Conservation (phyloP, 1,140 invertebrate genomes). For the Notospermus geniculatus region DNA sequence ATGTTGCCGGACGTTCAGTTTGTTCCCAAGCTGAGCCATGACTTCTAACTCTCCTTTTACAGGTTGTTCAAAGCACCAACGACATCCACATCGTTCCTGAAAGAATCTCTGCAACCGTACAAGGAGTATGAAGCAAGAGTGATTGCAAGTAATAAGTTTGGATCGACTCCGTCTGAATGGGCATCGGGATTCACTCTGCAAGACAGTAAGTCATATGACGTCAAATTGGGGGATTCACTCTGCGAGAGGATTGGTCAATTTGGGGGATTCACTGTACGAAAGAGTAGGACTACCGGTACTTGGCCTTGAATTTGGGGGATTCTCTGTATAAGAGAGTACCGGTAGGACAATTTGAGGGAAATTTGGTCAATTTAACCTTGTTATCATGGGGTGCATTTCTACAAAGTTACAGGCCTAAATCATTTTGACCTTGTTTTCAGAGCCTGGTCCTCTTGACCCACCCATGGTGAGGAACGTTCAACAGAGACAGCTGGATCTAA, state of each 20-base stretch:
- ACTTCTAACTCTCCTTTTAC: conserved; percentile 20
- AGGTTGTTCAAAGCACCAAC: conserved; percentile 48
- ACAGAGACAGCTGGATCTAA: conserved; percentile 34
- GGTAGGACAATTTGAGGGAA: too few relatives aligned
- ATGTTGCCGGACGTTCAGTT: too few relatives aligned
- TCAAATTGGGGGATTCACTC: too few relatives aligned
- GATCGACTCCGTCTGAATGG: conserved; percentile 45
- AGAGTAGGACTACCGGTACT: too few relatives aligned
- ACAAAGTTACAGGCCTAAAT: too few relatives aligned
- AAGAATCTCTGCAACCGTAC: conserved; percentile 37
- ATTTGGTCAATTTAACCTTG: too few relatives aligned
- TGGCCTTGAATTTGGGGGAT: too few relatives aligned
- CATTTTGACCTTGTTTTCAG: conserved; percentile 19
- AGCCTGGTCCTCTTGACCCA: conserved; percentile 35
- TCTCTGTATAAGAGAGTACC: too few relatives aligned
- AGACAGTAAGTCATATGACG: conserved; percentile 53
- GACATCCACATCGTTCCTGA: conserved; percentile 38
- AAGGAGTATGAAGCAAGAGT: conserved; percentile 50
- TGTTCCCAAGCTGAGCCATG: too few relatives aligned
- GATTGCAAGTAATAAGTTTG: conserved; percentile 41
- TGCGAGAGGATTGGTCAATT: too few relatives aligned
- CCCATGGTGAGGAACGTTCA: conserved; percentile 34
- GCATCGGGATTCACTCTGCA: conserved; percentile 38
- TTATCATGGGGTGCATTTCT: too few relatives aligned
- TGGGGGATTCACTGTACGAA: too few relatives aligned